A percentile compares a stretch with the other conserved stretches of the same genome.
Conservation (phyloP, 1,140 invertebrate genomes). For the Cataglyphis hispanica region DNA sequence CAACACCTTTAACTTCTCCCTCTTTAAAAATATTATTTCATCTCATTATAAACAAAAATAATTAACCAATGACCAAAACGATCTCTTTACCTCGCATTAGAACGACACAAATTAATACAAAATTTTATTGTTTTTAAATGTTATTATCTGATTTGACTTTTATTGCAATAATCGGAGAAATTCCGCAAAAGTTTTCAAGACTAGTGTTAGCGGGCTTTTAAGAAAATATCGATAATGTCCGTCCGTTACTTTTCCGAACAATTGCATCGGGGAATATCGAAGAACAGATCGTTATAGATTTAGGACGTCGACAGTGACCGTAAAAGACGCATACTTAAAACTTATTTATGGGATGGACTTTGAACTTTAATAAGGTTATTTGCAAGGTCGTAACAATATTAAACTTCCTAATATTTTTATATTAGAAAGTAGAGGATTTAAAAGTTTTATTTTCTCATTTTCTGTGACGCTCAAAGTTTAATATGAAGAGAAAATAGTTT, state of each 20-base stretch:
- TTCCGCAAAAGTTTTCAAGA: background rate
- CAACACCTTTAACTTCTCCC: background rate
- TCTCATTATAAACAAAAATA: background rate
- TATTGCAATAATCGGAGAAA: conserved; percentile 13
- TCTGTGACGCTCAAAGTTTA: background rate
- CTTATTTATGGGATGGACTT: conserved; percentile 37
- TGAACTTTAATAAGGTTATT: conserved; percentile 39
- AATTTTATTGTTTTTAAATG: background rate
- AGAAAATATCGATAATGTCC: conserved; percentile 55
- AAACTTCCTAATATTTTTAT: conserved; percentile 12
- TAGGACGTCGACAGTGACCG: conserved; percentile 20
- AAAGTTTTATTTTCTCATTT: conserved; percentile 10
- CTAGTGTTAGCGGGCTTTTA: conserved; percentile 32
- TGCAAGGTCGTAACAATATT: conserved; percentile 11
- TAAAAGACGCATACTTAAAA: conserved; percentile 48
- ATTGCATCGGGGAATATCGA: conserved; percentile 30
- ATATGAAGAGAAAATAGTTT: background rate
- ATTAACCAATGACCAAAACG: background rate
- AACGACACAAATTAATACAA: background rate
- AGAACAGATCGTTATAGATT: conserved; percentile 26
- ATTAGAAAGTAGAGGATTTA: background rate
- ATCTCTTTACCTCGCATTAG: background rate
- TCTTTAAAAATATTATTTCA: background rate
- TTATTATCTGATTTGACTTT: background rate
- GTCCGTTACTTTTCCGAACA: conserved; percentile 46